Conservation (phyloP, 2,113 vertebrate species). For the Patagioenas fasciata region DNA sequence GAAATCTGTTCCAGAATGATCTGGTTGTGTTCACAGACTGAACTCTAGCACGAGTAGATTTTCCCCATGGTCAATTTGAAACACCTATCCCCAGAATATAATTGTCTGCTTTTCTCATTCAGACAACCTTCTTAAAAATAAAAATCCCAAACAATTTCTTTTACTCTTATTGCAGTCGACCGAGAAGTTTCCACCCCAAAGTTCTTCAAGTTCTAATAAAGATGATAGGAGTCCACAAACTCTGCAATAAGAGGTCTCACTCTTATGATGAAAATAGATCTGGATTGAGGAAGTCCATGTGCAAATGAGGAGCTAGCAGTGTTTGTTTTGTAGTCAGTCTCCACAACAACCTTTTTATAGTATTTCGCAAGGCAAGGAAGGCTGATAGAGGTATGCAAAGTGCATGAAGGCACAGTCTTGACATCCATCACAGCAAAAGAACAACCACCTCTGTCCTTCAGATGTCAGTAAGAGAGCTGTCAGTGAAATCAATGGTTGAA, state of each 20-base stretch:
- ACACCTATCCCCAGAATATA: background rate
- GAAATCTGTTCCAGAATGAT: background rate
- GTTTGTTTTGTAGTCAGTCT: background rate
- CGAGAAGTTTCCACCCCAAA: background rate
- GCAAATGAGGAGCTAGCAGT: background rate
- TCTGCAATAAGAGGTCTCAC: background rate
- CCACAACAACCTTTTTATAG: background rate
- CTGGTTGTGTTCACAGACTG: background rate
- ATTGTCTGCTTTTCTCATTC: background rate
- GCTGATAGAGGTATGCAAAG: background rate
- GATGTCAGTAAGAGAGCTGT: background rate
- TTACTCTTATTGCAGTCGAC: background rate
- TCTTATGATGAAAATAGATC: background rate
- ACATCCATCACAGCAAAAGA: background rate
- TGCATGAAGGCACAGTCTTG: fast-evolving
- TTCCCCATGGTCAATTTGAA: background rate
- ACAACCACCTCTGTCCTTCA: background rate
- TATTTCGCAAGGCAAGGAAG: background rate
- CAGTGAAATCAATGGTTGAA: background rate
- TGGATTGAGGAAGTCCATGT: background rate
- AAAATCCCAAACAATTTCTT: background rate
- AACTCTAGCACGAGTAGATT: background rate
- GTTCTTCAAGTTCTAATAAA: background rate
- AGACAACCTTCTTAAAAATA: background rate
- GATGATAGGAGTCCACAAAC: background rate